Evolutionary conservation across 2,113 vertebrate species (phyloP).

Genomic region (Corapipo altera): DNA sequence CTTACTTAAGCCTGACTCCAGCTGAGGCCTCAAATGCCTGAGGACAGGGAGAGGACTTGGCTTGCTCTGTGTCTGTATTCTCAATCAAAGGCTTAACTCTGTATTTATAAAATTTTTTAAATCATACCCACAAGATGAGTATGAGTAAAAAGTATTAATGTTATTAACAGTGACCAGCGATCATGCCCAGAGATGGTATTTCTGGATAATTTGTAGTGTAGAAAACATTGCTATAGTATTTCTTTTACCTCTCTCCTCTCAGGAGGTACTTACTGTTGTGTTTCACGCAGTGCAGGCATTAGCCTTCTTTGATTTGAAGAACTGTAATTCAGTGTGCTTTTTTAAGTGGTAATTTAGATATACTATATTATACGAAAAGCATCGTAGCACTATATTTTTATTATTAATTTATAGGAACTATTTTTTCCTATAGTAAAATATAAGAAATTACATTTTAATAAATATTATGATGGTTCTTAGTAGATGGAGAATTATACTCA

Average conservation of each 20-base stretch:
- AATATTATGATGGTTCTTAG: neutral
- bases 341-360: neutral
- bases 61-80: neutral
- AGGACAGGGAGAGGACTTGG: neutral
- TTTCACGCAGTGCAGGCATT: neutral
- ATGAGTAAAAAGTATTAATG: neutral
- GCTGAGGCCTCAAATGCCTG: neutral
- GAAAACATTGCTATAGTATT: neutral
- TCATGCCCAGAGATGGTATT: neutral
- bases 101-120: neutral
- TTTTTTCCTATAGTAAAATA: neutral
- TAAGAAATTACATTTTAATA: neutral
- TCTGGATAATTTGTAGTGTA: neutral
- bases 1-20: neutral
- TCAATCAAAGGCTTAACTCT: neutral
- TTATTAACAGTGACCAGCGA: neutral
- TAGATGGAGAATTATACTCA: neutral
- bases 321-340: neutral
- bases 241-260: neutral
- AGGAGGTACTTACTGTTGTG: neutral
- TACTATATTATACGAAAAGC: neutral
- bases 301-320: neutral
- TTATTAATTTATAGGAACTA: neutral
- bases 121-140: neutral
- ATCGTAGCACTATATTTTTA: neutral